A percentile compares a stretch with the other conserved stretches of the same genome.
phyloP scores from a whole-genome alignment of 2,113 vertebrate species.

The Polypterus senegalus region DNA sequence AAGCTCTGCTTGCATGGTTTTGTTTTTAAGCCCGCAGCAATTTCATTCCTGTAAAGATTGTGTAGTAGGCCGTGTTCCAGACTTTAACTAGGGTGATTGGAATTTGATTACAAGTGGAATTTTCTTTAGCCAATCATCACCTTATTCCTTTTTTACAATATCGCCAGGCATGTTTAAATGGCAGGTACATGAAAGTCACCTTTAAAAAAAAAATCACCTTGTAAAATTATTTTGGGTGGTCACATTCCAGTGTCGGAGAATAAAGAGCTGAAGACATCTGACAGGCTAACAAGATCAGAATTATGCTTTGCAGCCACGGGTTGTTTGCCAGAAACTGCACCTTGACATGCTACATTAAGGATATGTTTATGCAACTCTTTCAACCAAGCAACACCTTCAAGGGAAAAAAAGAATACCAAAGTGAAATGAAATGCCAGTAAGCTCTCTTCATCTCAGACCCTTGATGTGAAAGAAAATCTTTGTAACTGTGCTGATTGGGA shows the following conservation, averaged over 20 bases:
- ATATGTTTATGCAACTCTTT: background rate
- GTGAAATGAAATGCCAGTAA: background rate
- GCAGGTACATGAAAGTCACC: background rate
- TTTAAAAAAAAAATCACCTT: constrained; percentile 6
- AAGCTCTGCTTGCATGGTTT: background rate
- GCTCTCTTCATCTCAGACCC: background rate
- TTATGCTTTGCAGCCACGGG: background rate
- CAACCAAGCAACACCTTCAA: background rate
- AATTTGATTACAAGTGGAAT: background rate
- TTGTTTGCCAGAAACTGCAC: background rate
- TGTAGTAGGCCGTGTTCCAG: background rate
- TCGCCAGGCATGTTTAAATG: background rate
- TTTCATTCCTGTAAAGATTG: background rate
- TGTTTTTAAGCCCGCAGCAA: background rate
- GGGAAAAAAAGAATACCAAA: background rate
- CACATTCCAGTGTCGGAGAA: constrained; percentile 10
- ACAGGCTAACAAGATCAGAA: background rate
- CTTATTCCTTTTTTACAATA: background rate
- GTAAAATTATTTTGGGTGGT: background rate
- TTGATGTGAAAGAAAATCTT: background rate
- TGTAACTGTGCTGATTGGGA: background rate
- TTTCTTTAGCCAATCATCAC: background rate
- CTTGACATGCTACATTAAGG: background rate
- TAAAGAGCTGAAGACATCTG: background rate
- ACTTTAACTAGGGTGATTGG: background rate